Conservation (phyloP, 2,113 vertebrate genomes). For the Antigone vipio region DNA sequence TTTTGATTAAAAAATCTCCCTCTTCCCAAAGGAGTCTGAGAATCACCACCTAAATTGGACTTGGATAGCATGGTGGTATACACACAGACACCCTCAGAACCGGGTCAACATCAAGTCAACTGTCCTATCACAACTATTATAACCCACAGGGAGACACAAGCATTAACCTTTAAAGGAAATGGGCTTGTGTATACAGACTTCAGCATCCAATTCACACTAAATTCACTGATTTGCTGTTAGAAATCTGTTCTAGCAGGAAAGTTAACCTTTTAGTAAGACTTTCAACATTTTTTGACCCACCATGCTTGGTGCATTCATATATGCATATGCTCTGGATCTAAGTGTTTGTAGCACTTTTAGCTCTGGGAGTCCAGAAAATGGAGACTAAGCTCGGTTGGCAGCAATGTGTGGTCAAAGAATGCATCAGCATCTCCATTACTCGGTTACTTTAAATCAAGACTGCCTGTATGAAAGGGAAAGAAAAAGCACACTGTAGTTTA, state of each 20-base stretch:
- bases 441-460: not conserved
- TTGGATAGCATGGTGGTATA: not conserved
- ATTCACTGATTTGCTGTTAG: not conserved
- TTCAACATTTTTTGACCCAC: not conserved
- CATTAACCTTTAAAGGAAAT: not conserved
- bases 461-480: not conserved
- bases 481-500: not conserved
- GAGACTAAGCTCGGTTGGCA: not conserved
- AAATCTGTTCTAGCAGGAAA: not conserved
- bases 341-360: not conserved
- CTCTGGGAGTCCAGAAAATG: not conserved
- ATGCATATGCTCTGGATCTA: not conserved
- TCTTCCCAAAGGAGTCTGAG: not conserved
- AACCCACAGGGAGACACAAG: not conserved
- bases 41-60: not conserved
- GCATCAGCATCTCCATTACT: not conserved
- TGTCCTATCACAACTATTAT: not conserved
- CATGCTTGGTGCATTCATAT: not conserved
- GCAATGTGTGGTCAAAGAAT: not conserved
- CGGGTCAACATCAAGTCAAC: not conserved
- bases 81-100: not conserved
- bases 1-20: not conserved
- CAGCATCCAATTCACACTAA: not conserved
- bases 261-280: not conserved
- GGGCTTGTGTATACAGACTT: not conserved